Base-by-base conservation (phyloP, 2,797 vertebrate genomes). In the Coendou prehensilis region DNA sequence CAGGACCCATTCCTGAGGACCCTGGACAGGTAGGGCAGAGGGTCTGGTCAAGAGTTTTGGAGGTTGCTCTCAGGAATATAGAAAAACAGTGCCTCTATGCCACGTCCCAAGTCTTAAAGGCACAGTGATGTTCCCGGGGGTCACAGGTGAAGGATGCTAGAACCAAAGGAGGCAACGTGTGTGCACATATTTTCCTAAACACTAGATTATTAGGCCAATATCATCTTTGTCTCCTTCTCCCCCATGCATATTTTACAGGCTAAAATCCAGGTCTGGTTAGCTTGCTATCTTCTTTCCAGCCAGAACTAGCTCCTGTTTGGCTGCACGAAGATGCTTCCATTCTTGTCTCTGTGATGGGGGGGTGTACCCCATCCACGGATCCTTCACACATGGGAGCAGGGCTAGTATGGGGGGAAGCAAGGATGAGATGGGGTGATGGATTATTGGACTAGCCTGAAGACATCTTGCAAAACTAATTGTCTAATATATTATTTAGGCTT, bases 311-410 rank as follows among this genome's bases (percentile, higher is more conserved):
- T 15, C 59, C 78, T 79, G 9, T 33, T 71, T 80, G 78, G 69
- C 45, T 91, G 22, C 47, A 9, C 0, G 15, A 91, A 73, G 4
- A 7, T 30, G 10, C 7, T 79, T 78, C 23, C 9, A 57, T 13
- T 50, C 23, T 73, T 14, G 15, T 28, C 10, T 18, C 52, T 50
- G 45, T 26, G 41, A 56, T 7, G 71, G 4, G 10, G n/a, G 54
- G 10, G n/a, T 11, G 13, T 11, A 1, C 37, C 22, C 26, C 0
- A 11, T 78, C 6, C 33, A 5, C 2, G 18, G 37, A n/a, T 30
- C 59, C 64, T 69, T 86, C 69, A 26, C 7, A 3, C 7, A 6
- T 18, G 78, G 30, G 15, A 26, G 5, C 33, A 37, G 64, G 56
- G 59, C 30, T 63, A 3, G n/a, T 20, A 4, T 30, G 59, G 52